Conservation (phyloP, 2,113 vertebrate genomes). For the Ardeotis arabs region DNA sequence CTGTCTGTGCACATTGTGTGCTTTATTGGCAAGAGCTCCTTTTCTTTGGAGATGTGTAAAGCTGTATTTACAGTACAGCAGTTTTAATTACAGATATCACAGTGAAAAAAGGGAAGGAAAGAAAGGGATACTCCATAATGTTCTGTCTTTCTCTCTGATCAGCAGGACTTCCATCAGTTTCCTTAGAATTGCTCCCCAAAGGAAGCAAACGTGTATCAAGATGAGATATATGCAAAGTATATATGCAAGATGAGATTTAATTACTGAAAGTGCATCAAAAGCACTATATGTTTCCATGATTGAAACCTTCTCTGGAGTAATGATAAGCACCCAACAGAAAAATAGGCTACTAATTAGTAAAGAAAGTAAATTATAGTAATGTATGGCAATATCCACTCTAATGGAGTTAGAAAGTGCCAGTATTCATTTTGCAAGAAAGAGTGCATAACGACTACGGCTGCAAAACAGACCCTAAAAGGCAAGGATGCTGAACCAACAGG, state of each 20-base stretch:
- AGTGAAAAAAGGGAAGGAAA: slow-evolving; percentile 26
- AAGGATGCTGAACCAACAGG: background rate
- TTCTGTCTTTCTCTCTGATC: background rate
- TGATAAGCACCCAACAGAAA: slow-evolving; percentile 1
- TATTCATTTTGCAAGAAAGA: background rate
- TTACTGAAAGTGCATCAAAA: slow-evolving; percentile 31
- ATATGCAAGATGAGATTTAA: slow-evolving; percentile 19
- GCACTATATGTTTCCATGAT: background rate
- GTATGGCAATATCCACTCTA: background rate
- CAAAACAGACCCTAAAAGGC: background rate
- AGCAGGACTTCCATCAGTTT: background rate
- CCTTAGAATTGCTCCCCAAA: background rate
- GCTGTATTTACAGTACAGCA: slow-evolving; percentile 34
- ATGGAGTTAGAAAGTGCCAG: background rate
- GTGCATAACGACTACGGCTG: background rate
- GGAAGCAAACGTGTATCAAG: background rate
- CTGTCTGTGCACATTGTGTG: background rate
- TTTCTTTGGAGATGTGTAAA: slow-evolving; percentile 23
- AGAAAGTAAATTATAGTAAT: slow-evolving; percentile 29
- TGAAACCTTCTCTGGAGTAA: slow-evolving; percentile 38
- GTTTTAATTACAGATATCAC: slow-evolving; percentile 40
- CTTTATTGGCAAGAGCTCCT: slow-evolving; percentile 38
- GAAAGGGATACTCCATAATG: background rate
- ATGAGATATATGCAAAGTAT: too few relatives aligned
- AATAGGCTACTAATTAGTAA: slow-evolving; percentile 52